These are phyloP conservation scores for Strix uralensis DNA, from an alignment of 2,113 vertebrate species.

Conservation along the genomic window DNA sequence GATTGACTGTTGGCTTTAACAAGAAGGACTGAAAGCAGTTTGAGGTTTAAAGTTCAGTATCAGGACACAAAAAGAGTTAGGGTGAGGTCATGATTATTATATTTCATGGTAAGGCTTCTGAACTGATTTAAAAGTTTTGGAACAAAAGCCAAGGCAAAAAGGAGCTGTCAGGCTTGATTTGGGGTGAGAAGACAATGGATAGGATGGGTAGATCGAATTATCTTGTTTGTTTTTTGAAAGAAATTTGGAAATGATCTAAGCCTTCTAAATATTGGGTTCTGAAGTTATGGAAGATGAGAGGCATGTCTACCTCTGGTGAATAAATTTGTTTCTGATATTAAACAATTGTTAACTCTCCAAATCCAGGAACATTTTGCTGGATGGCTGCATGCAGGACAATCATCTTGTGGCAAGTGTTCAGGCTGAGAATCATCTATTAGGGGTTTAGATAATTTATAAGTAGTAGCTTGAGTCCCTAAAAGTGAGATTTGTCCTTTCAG, in stretches of 20 bases:
- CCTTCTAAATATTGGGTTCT: neutral
- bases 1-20: neutral
- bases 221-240: neutral
- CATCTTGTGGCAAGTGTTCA: neutral
- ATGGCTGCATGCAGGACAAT: neutral
- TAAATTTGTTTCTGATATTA: neutral
- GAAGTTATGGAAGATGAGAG: neutral
- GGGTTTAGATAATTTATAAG: neutral
- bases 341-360: neutral
- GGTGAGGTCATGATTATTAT: neutral
- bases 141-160: neutral
- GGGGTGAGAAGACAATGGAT: neutral
- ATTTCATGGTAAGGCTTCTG: neutral
- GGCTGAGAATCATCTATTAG: neutral
- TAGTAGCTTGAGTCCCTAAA: neutral
- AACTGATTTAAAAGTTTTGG: neutral
- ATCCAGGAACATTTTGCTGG: neutral
- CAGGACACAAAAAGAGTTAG: neutral
- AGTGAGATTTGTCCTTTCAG: neutral
- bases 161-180: neutral
- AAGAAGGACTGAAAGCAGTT: neutral
- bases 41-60: neutral
- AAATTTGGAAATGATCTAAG: neutral
- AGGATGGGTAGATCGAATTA: neutral
- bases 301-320: rapidly evolving